Evolutionary conservation across 1,140 invertebrate species (phyloP), one percentile per base, ranked within the genome.

Genomic region (Aphidius gifuensis): DNA sequence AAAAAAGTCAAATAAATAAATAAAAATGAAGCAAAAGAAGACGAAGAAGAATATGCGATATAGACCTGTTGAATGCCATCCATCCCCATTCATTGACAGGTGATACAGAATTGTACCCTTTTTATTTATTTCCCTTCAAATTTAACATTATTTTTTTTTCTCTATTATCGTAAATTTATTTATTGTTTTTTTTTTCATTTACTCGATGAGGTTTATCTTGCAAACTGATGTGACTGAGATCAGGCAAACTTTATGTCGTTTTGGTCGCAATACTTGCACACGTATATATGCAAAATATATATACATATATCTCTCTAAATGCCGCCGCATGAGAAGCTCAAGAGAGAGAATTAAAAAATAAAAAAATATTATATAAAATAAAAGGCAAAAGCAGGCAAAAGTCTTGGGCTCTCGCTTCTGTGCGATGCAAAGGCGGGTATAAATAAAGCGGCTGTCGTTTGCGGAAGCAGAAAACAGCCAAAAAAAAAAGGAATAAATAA

Each of bases 391-490:
- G 16, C 16, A 16, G 16, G 16, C 16, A 70, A 73, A 76, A 70
- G 74, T 71, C 71, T 32, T 32, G 74, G 72, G 70, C 70, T 71
- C 70, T 67, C 69, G 73, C 72, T 74, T 71, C 71, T 51, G 73
- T 73, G 71, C 62, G 66, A 80, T 80, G 77, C 77, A 79, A 79
- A 80, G 77, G 76, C 74, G 73, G 76, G 76, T 80, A 80, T 80
- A 80, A 80, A 80, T 80, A 80, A 80, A 74, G 73, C 56, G 77
- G 76, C 79, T 80, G 78, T 80, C 79, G 75, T 77, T 80, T 80
- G 77, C 79, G 76, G 77, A 78, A 80, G 74, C 74, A 80, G 74
- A 79, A 79, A 78, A 79, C 74, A 73, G 75, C 66, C 74, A 79
- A 79, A 78, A 78, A 71, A 71, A 79, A 68, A 74, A 69, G 74